Base-by-base conservation (phyloP, 2,113 vertebrate genomes). In the Anguilla japonica region DNA sequence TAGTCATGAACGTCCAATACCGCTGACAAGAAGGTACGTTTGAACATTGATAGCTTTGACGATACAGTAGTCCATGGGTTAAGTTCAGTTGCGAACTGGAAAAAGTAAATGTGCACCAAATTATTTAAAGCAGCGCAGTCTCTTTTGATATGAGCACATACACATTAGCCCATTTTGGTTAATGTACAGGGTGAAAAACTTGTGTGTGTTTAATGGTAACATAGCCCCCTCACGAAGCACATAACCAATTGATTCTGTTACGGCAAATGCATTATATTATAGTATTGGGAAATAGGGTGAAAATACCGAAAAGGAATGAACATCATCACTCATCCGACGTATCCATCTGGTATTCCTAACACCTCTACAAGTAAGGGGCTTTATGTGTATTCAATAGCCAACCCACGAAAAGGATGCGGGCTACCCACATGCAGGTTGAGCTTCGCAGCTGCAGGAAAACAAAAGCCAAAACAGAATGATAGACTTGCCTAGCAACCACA, bases 171-270 rank as follows among this genome's bases (percentile, higher is more conserved):
- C 60, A 67, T 40, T 63, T 22, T 39, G 15, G 41, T 13, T n/a
- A 60, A 75, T 26, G 60, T 26, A 67, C 20, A 67, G 22, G 60
- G 18, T 67, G 60, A 67, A 34, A 34, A 34, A 34, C 34, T 67
- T 8, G 60, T 26, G 20, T 67, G 60, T 26, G 60, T 26, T 67
- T 3, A 75, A 34, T 29, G 71, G n/a, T 34, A 75, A 75, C 11
- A 34, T 34, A n/a, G 60, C 60, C 41, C 60, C 40, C 56, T 39
- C 41, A 18, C 22, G 6, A 71, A 84, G 82, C 40, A 81, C 60
- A 83, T 50, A 86, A 81, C 79, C 78, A 20, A 20, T 43, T 15
- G 71, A 83, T 41, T 88, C 50, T 86, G 71, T 75, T 75, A 29
- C 11, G 71, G 26, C 0, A 75, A 75, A n/a, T 34, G 71, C n/a